Percentiles rank a stretch among this genome's conserved stretches.
Conservation (phyloP, 2,888 invertebrate species). For the Mechanitis mazaeus region DNA sequence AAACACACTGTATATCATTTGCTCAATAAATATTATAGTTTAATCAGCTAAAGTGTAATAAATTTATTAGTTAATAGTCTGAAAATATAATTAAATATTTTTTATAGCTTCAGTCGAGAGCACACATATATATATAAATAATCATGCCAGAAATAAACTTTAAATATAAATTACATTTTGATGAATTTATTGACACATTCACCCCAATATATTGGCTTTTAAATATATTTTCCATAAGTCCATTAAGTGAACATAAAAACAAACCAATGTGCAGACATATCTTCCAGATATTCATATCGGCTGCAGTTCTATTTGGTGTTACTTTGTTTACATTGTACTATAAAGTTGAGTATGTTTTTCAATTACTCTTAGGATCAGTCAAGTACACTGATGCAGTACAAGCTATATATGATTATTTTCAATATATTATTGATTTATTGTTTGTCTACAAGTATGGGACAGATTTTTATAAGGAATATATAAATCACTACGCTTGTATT, state of each 20-base stretch:
- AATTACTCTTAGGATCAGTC: conserved; percentile 40
- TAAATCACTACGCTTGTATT: conserved; percentile 47
- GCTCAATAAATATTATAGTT: too few species aligned
- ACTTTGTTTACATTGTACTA: conserved; percentile 41
- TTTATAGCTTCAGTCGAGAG: background rate
- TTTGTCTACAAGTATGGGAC: conserved; percentile 51
- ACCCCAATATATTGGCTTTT: conserved; percentile 40
- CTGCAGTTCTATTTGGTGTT: conserved; percentile 35
- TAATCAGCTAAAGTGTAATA: too few species aligned
- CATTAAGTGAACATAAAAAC: conserved; percentile 25
- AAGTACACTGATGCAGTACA: conserved; percentile 50
- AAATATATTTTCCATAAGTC: conserved; percentile 45
- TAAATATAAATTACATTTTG: conserved; percentile 22
- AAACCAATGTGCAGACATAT: conserved; percentile 11
- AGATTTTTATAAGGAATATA: conserved; percentile 45
- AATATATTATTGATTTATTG: conserved; percentile 52
- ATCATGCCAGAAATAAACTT: conserved; percentile 11
- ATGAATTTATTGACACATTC: conserved; percentile 35
- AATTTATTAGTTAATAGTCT: too few species aligned
- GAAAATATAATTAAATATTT: background rate
- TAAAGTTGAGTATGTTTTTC: conserved; percentile 42
- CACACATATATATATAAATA: background rate
- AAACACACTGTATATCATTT: conserved; percentile 2
- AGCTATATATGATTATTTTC: conserved; percentile 47
- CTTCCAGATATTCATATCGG: conserved; percentile 30